A percentile compares a stretch with the other conserved stretches of the same genome.
Conservation (phyloP, 2,888 invertebrate species). For the Nymphalis urticae region DNA sequence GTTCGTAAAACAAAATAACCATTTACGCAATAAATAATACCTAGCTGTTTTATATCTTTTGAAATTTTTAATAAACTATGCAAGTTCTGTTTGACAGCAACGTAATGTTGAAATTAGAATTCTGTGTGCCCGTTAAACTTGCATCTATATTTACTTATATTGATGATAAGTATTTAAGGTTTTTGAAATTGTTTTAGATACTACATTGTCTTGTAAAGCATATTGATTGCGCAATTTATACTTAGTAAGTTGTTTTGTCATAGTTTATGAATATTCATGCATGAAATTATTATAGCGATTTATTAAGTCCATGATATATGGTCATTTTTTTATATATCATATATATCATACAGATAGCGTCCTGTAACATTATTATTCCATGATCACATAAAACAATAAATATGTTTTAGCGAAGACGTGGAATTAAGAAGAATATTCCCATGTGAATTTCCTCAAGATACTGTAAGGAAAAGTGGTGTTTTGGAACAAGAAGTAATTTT, state of each 20-base stretch:
- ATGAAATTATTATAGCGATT: neutral
- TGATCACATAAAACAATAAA: neutral
- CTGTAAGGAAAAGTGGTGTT: slow-evolving; percentile 62
- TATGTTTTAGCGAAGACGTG: slow-evolving; percentile 65
- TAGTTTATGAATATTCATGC: slow-evolving; percentile 8
- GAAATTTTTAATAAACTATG: neutral
- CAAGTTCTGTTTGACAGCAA: neutral
- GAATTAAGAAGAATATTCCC: slow-evolving; percentile 72
- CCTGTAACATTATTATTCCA: too few species aligned
- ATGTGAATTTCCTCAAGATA: slow-evolving; percentile 70
- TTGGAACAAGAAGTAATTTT: slow-evolving; percentile 60
- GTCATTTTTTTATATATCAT: too few species aligned
- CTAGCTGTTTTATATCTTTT: neutral
- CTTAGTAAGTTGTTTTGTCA: slow-evolving; percentile 62
- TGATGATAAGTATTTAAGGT: neutral
- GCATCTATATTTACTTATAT: neutral
- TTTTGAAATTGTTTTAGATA: slow-evolving; percentile 47
- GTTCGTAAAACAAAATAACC: slow-evolving; percentile 18
- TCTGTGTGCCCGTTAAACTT: neutral
- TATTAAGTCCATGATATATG: too few species aligned
- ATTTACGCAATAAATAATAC: neutral
- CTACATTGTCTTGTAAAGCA: slow-evolving; percentile 46
- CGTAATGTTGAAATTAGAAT: slow-evolving; percentile 29
- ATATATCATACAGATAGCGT: too few species aligned
- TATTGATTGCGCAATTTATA: slow-evolving; percentile 59